Evolutionary conservation across 2,888 invertebrate genomes (phyloP), one percentile per base, ranked within the genome.

Genomic region (Cheilosia impressa): DNA sequence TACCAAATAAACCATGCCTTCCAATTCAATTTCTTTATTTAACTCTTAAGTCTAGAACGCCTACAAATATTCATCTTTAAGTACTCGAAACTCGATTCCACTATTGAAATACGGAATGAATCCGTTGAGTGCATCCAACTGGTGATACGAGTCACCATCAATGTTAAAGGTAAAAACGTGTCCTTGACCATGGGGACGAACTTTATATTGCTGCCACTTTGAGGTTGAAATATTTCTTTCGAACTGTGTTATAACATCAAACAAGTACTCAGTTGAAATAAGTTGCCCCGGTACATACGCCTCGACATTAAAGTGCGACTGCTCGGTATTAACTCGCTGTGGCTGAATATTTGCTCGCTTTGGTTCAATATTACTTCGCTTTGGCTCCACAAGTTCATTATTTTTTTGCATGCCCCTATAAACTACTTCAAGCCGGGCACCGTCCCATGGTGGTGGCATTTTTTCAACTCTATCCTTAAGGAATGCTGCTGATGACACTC

Each of bases 381-480:
- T 38, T 13, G 38, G 38, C 4, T 38, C 38, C 1, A 13, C 1
- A 4, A 13, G 13, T 13, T 38, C 13, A 38, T 38, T 38, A n/a
- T 27, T 13, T 4, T 4, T 15, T 41, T 17, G 0, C 3, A 2
- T 7, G 17, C 13, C 7, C 7, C n/a, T 24, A 17, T 53, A 62
- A 3, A 31, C 19, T 0, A 65, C 72, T 24, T 27, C n/a, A 15
- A 80, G 53, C 31, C 55, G 45, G 2, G 80, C 80, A 7, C 41
- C n/a, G 0, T 17, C 31, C 73, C 73, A 80, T 24, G 73, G 80
- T 2, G 66, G 66, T 17, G 38, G 47, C 73, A 80, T 68, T 6
- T 45, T 17, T 6, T 62, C 17, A 13, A 80, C 62, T 19, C 66
- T 62, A 38, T 73, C 60, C 7, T 34, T 62, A 5, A 80, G 9